Percentiles rank a stretch among this genome's conserved stretches.
Evolutionary conservation across 2,888 invertebrate genomes (phyloP).

Genomic region (Eutolmus rufibarbis): DNA sequence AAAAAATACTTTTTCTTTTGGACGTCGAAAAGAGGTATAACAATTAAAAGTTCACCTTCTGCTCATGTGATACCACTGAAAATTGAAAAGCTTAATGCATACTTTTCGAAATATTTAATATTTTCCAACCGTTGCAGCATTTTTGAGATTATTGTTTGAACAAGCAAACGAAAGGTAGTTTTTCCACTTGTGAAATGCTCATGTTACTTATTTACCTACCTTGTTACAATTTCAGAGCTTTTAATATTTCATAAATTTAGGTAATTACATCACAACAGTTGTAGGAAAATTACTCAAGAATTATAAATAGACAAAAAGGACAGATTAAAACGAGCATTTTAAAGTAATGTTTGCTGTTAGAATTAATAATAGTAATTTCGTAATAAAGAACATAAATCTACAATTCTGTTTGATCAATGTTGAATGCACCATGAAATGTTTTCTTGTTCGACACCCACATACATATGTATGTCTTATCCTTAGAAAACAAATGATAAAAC

Average conservation of each 20-base stretch:
- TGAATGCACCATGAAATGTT: no score
- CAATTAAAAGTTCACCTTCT: constrained; percentile 23
- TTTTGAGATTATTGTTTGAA: background rate
- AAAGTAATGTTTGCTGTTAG: no score
- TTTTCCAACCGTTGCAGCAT: background rate
- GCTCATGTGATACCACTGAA: background rate
- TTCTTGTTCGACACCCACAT: no score
- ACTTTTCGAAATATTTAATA: background rate
- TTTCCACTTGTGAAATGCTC: background rate
- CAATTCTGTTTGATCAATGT: no score
- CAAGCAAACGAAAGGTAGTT: background rate
- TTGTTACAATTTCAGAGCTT: background rate
- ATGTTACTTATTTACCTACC: background rate
- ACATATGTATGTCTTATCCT: no score
- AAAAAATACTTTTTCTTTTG: background rate
- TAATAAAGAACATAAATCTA: no score
- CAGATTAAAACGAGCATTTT: no score
- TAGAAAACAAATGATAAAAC: no score
- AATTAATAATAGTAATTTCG: no score
- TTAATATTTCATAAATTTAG: background rate
- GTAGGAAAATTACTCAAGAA: background rate
- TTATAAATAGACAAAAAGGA: no score
- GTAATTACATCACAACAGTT: background rate
- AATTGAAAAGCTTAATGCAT: background rate
- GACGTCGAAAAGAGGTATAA: background rate